Conservation (phyloP, 2,888 invertebrate genomes). For the Drosophila meridiana region DNA sequence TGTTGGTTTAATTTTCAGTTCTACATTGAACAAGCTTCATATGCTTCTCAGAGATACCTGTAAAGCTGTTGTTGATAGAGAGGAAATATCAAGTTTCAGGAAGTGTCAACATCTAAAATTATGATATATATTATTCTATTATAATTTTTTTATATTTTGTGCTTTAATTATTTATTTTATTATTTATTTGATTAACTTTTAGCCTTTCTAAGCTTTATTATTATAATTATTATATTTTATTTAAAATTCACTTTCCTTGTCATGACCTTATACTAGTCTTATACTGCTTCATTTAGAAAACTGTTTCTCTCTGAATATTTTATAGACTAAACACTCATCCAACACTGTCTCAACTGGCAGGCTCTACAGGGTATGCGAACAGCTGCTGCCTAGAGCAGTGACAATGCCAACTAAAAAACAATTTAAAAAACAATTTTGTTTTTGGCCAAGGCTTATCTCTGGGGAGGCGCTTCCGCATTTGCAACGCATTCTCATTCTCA, state of each 20-base stretch:
- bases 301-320: background rate
- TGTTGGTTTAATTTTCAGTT: background rate
- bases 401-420: conserved; percentile 47
- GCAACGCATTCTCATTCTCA: conserved; percentile 57
- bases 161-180: no score
- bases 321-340: background rate
- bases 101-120: no score
- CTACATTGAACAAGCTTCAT: background rate
- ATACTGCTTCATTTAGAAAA: background rate
- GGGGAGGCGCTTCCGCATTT: conserved; percentile 76
- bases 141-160: no score
- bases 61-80: background rate
- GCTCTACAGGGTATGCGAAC: conserved; percentile 11
- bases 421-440: conserved; percentile 24
- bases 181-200: no score
- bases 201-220: no score
- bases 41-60: background rate
- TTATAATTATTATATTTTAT: no score
- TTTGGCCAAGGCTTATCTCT: conserved; percentile 67
- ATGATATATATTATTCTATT: no score
- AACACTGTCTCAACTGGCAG: background rate
- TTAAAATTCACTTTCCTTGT: background rate
- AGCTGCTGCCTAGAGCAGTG: conserved; percentile 36
- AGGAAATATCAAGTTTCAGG: no score
- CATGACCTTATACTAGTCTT: no score